These are phyloP conservation scores for Falco peregrinus DNA, from an alignment of 2,797 vertebrate species.

Conservation along the genomic window DNA sequence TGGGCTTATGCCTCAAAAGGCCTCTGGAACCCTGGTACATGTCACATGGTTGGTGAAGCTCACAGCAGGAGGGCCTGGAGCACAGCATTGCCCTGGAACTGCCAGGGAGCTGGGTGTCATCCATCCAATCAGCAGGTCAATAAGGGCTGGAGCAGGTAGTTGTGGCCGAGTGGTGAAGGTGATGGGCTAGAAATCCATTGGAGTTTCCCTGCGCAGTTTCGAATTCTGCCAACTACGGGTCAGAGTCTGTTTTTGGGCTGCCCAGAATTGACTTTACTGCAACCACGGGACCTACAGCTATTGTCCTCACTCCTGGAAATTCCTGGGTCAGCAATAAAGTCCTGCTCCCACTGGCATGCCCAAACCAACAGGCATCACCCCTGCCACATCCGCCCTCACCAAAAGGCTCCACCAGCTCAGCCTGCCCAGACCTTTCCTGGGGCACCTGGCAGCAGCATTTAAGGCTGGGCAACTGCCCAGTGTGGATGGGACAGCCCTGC, in stretches of 20 bases:
- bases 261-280: not conserved
- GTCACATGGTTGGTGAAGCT: no score
- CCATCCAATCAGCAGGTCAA: not conserved
- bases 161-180: not conserved
- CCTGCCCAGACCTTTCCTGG: no score
- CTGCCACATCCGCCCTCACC: no score
- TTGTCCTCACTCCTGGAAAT: not conserved
- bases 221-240: slow-evolving; percentile 77
- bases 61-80: not conserved
- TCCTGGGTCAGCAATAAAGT: no score
- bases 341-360: not conserved
- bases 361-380: no score
- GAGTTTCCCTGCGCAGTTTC: slow-evolving; percentile 64
- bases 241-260: not conserved
- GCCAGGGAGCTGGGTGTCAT: no score
- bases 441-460: no score
- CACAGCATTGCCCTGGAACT: not conserved
- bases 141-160: not conserved
- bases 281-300: not conserved
- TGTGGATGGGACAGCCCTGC: no score
- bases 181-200: slow-evolving; percentile 1
- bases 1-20: no score
- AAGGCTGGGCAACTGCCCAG: no score
- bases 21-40: no score
- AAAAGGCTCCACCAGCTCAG: no score